These are phyloP conservation scores for Lampris incognitus DNA, from an alignment of 2,113 vertebrate genomes.

Conservation along the genomic window DNA sequence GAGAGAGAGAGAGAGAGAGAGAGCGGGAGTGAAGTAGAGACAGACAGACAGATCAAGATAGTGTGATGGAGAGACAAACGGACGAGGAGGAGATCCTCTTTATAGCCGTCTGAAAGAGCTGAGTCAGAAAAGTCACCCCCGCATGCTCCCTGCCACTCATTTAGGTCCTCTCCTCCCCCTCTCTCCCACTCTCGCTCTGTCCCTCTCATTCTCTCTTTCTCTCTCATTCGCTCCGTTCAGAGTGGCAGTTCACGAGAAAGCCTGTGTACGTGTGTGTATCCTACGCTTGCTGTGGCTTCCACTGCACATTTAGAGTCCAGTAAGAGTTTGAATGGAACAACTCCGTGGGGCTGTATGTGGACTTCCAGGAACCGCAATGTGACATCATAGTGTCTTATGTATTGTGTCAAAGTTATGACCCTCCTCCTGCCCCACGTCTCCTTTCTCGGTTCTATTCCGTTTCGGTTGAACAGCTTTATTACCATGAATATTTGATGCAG, in stretches of 20 bases:
- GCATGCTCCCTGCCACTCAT: slow-evolving; percentile 38
- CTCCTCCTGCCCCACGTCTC: slow-evolving; percentile 62
- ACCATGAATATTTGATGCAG: no score
- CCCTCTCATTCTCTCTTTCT: slow-evolving; percentile 31
- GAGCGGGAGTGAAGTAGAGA: slow-evolving; percentile 27
- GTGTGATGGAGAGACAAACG: neutral
- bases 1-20: slow-evolving; percentile 32
- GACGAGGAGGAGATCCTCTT: slow-evolving; percentile 67
- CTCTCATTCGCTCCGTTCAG: neutral
- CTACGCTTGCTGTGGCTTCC: no score
- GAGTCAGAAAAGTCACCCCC: slow-evolving; percentile 19
- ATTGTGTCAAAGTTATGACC: slow-evolving; percentile 52
- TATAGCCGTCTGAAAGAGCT: slow-evolving; percentile 71
- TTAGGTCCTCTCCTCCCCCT: slow-evolving; percentile 43
- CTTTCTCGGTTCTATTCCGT: neutral
- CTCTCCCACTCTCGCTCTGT: slow-evolving; percentile 15
- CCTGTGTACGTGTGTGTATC: slow-evolving; percentile 33
- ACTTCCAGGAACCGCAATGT: slow-evolving; percentile 65
- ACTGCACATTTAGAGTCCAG: neutral
- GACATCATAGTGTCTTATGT: slow-evolving; percentile 38
- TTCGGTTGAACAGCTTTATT: neutral
- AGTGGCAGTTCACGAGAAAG: neutral
- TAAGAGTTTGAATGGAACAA: slow-evolving; percentile 61
- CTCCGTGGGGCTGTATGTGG: slow-evolving; percentile 26
- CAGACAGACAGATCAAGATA: slow-evolving; percentile 3